Base-by-base conservation (phyloP, 1,140 invertebrate species). In the Drosophila orena region DNA sequence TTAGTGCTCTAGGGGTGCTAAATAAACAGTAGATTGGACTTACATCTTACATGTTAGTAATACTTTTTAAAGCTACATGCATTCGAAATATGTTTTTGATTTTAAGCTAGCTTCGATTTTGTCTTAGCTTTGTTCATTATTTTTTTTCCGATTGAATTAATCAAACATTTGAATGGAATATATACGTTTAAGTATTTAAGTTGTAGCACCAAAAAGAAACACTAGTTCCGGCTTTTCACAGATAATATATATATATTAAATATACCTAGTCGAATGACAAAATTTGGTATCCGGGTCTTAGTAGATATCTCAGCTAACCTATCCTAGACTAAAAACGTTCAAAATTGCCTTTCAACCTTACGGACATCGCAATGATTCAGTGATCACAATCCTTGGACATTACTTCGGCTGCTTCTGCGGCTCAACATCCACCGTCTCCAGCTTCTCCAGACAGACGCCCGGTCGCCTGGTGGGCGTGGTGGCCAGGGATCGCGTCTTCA, bases 391-490 rank as follows among this genome's bases (percentile, higher is more conserved):
- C 58, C 62, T 34, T 4, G 4, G 43, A 4, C 17, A 20, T 30
- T 20, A 42, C 20, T 68, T 68, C 4, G 44, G 54, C 14, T 43
- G 40, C 10, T 22, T 2, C 0, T 71, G 42, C 24, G 75, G 17
- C 1, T 85, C 77, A 7, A 52, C 64, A 40, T 85, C 81, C 62
- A 85, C 50, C 5, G 81, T 79, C 12, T 83, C 80, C 30, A 79
- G 49, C 52, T 83, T 83, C 42, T 83, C 80, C 38, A 83, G 70
- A 4, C 76, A 81, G 1, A 34, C 52, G 0, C 44, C 61, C 0
- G 57, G 73, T 1, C 81, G 54, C 17, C 78, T 71, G 6, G 58
- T 84, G 14, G 84, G 84, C 15, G 69, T 89, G 15, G 84, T 89
- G 30, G 50, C 64, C 50, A 80, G 30, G 3, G 84, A 88, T 24